Evolutionary conservation across 2,888 invertebrate genomes (phyloP).

Genomic region (Pediacus dermestoides): DNA sequence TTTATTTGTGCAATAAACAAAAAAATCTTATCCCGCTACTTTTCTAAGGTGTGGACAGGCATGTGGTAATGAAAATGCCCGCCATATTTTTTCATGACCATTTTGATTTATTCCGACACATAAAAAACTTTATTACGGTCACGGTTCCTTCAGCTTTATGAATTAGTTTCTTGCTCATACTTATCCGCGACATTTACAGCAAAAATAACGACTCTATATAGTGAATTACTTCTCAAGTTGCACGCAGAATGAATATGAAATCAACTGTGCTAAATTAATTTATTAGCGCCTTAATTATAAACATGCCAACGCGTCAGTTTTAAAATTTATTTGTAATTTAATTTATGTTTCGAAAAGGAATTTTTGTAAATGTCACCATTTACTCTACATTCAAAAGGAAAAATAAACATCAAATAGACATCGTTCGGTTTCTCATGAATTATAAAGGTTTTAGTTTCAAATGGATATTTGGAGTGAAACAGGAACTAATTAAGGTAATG

Average conservation of each 20-base stretch:
- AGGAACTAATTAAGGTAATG: too few relatives aligned
- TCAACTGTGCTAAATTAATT: too few relatives aligned
- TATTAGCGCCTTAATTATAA: too few relatives aligned
- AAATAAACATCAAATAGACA: too few relatives aligned
- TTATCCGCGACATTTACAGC: conserved; percentile 28
- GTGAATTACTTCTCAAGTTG: conserved; percentile 4
- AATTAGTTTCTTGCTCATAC: conserved; percentile 35
- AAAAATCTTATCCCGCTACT: conserved; percentile 9
- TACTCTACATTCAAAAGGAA: too few relatives aligned
- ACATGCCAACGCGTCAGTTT: too few relatives aligned
- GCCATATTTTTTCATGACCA: conserved; percentile 32
- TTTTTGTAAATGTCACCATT: too few relatives aligned
- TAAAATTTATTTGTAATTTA: too few relatives aligned
- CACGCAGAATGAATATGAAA: neutral
- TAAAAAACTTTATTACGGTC: conserved; percentile 40
- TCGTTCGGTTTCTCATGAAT: too few relatives aligned
- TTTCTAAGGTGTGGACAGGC: conserved; percentile 21
- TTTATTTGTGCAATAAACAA: conserved; percentile 15
- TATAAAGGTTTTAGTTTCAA: too few relatives aligned
- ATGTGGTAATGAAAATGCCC: conserved; percentile 25
- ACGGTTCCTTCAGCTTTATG: conserved; percentile 34
- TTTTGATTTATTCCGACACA: conserved; percentile 35
- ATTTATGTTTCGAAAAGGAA: too few relatives aligned
- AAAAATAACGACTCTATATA: conserved; percentile 19
- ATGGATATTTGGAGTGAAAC: too few relatives aligned